Evolutionary conservation across 2,888 invertebrate genomes (phyloP).

Genomic region (Phyllotreta cruciferae): DNA sequence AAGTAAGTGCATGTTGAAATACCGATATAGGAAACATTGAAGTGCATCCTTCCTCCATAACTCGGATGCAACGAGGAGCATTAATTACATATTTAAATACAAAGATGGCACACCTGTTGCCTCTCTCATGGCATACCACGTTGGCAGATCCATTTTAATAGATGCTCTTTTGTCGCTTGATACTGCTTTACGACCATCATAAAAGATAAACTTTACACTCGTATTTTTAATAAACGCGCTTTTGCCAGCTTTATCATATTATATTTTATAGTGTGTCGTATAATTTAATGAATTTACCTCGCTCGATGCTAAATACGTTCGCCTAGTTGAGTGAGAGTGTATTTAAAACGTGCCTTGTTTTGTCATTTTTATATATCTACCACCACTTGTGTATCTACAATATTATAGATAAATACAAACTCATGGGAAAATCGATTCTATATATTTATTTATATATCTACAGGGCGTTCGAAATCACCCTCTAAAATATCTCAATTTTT

Average conservation of each 20-base stretch:
- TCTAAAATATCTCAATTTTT: too few species aligned
- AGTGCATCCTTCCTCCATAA: too few species aligned
- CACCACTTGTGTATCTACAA: not conserved
- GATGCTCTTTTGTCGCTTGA: slow-evolving; percentile 36
- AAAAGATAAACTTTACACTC: slow-evolving; percentile 38
- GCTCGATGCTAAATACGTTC: slow-evolving; percentile 1
- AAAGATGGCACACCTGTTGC: slow-evolving; percentile 35
- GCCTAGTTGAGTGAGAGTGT: slow-evolving; percentile 5
- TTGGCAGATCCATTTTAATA: slow-evolving; percentile 34
- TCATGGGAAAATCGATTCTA: too few species aligned
- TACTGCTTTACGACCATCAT: slow-evolving; percentile 34
- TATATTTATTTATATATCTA: too few species aligned
- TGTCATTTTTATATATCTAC: not conserved
- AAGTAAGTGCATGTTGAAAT: too few species aligned
- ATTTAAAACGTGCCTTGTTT: not conserved
- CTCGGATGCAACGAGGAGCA: too few species aligned
- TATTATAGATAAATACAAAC: too few species aligned
- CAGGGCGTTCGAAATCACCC: too few species aligned
- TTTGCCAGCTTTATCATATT: slow-evolving; percentile 36
- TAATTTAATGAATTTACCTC: slow-evolving; percentile 25
- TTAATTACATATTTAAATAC: slow-evolving; percentile 34
- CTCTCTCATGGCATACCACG: slow-evolving; percentile 29
- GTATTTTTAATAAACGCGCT: slow-evolving; percentile 36
- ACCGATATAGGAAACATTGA: too few species aligned
- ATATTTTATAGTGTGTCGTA: slow-evolving; percentile 33